Conservation (phyloP, 2,797 vertebrate genomes). For the Tenualosa thibaudeaui region DNA sequence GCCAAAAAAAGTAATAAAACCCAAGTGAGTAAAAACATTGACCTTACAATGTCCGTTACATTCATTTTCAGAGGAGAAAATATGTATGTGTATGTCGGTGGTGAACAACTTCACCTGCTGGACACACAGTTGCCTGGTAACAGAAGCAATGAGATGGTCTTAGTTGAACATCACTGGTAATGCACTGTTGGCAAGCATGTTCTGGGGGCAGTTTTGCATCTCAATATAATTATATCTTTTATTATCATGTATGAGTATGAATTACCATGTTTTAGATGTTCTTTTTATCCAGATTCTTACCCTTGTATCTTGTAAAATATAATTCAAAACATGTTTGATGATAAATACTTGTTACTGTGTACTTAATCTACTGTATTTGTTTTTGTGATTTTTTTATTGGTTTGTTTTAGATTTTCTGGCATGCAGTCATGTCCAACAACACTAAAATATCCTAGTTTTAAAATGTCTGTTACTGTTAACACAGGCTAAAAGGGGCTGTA, state of each 20-base stretch:
- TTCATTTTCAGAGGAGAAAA: conserved; percentile 67
- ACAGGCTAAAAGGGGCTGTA: conserved; percentile 65
- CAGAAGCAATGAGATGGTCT: conserved; percentile 77
- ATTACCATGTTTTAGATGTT: conserved; percentile 18
- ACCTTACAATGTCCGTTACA: no score
- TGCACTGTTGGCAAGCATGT: conserved; percentile 40
- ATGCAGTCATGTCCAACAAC: conserved; percentile 92
- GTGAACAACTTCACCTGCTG: conserved; percentile 85
- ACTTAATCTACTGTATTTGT: conserved; percentile 69
- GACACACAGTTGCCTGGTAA: conserved; percentile 84
- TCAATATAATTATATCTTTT: conserved; percentile 52
- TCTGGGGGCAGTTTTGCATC: conserved; percentile 58
- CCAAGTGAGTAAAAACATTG: conserved; percentile 60
- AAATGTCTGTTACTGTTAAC: conserved; percentile 51
- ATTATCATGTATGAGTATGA: conserved; percentile 12
- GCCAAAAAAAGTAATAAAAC: conserved; percentile 60
- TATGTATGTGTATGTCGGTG: conserved; percentile 66
- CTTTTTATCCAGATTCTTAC: conserved; percentile 52
- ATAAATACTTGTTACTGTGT: conserved; percentile 56
- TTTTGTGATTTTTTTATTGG: conserved; percentile 54
- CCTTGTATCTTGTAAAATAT: conserved; percentile 68
- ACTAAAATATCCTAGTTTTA: conserved; percentile 67
- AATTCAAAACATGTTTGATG: conserved; percentile 58
- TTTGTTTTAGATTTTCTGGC: conserved; percentile 75
- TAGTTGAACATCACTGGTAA: conserved; percentile 35